A percentile compares a stretch with the other conserved stretches of the same genome.
Evolutionary conservation across 2,797 vertebrate genomes (phyloP).

Genomic region (Chromobotia macracanthus): DNA sequence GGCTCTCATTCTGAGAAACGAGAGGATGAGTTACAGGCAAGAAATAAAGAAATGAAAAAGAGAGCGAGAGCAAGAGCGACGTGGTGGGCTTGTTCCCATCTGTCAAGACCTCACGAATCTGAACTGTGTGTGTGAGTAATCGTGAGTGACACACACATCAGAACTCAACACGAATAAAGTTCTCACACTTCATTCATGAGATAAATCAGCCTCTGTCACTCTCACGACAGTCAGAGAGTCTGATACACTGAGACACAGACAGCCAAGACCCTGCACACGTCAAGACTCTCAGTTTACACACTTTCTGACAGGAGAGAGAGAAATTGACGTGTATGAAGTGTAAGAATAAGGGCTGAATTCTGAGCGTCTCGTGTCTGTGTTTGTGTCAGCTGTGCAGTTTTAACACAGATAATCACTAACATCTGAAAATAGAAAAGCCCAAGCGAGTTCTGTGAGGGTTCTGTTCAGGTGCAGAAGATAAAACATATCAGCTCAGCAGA

Average conservation of each 20-base stretch:
- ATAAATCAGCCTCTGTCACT: conserved; percentile 16
- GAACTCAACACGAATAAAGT: conserved; percentile 12
- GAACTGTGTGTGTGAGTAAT: not conserved
- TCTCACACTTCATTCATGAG: conserved; percentile 31
- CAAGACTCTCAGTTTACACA: conserved; percentile 20
- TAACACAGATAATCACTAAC: too few species aligned
- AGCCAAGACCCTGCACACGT: not conserved
- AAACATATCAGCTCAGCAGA: too few species aligned
- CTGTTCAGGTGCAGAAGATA: too few species aligned
- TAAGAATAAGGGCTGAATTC: not conserved
- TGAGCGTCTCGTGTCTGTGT: too few species aligned
- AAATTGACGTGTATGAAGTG: conserved; percentile 7
- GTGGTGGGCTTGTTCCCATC: conserved; percentile 27
- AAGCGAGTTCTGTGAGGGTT: too few species aligned
- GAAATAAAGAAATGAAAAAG: conserved; percentile 9
- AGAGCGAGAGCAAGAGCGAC: not conserved
- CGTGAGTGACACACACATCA: conserved; percentile 7
- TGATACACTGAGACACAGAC: conserved; percentile 14
- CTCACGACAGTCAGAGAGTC: not conserved
- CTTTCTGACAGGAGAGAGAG: conserved; percentile 10
- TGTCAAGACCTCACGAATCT: conserved; percentile 8
- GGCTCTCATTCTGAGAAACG: conserved; percentile 24
- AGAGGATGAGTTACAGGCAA: conserved; percentile 27
- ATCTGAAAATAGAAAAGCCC: too few species aligned
- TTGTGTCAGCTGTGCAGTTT: too few species aligned